These are phyloP conservation scores for Onthophagus taurus DNA, from an alignment of 1,140 invertebrate genomes.

Conservation along the genomic window DNA sequence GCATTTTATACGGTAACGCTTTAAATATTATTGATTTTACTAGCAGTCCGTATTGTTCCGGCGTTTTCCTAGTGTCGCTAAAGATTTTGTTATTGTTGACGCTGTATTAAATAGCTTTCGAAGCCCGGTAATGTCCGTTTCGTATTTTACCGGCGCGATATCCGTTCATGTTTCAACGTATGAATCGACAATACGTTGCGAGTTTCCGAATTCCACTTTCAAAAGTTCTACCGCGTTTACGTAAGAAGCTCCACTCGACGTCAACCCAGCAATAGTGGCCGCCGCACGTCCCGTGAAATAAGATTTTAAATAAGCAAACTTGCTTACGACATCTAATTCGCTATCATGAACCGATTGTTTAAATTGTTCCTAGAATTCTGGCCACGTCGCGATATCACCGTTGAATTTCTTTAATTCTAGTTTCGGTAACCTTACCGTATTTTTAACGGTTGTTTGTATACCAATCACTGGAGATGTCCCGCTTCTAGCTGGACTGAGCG, in stretches of 20 bases:
- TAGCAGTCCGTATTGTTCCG: background rate
- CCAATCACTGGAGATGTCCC: too few relatives aligned
- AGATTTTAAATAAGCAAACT: background rate
- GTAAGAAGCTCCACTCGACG: background rate
- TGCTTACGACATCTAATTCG: background rate
- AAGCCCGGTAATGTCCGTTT: background rate
- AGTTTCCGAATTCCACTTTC: background rate
- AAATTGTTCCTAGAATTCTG: constrained; percentile 3
- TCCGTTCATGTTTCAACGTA: background rate
- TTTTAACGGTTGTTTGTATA: too few relatives aligned
- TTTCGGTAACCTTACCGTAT: constrained; percentile 8
- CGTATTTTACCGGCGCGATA: background rate
- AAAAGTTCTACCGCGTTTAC: background rate
- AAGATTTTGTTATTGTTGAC: background rate
- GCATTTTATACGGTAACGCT: background rate
- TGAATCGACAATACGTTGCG: background rate
- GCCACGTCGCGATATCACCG: background rate
- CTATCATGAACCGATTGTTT: background rate
- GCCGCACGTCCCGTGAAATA: background rate
- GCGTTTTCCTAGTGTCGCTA: background rate
- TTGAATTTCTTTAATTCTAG: constrained; percentile 1
- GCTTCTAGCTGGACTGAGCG: too few relatives aligned
- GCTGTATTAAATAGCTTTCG: background rate
- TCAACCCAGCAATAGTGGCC: background rate
- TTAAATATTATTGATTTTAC: constrained; percentile 6